Conservation (phyloP, 1,140 invertebrate species). For the Temnothorax curvispinosus region DNA sequence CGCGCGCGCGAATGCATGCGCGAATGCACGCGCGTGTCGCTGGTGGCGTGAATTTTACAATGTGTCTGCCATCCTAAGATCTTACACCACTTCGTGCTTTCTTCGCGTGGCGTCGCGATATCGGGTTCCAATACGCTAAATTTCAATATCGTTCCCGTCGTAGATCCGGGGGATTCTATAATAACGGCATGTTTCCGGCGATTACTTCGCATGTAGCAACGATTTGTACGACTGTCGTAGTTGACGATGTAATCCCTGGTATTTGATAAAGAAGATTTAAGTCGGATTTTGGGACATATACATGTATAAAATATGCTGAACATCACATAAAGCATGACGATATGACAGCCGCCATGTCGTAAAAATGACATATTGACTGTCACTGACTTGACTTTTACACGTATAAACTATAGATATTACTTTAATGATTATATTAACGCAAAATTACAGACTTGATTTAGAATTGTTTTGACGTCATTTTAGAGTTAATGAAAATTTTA, state of each 20-base stretch:
- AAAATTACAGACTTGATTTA: background rate
- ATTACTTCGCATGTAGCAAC: constrained; percentile 18
- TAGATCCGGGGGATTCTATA: constrained; percentile 59
- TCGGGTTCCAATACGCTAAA: constrained; percentile 19
- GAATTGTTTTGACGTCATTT: background rate
- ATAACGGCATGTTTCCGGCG: constrained; percentile 59
- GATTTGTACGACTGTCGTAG: background rate
- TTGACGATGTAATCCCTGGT: background rate
- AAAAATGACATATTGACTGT: background rate
- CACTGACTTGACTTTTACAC: background rate
- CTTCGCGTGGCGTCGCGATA: constrained; percentile 5
- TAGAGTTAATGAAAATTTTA: constrained; percentile 28
- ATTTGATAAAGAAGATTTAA: background rate
- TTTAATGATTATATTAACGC: background rate
- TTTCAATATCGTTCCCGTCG: constrained; percentile 62
- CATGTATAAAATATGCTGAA: background rate
- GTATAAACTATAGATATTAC: background rate
- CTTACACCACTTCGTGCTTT: background rate
- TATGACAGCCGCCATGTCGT: background rate
- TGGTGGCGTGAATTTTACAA: constrained; percentile 42
- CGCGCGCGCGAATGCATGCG: background rate
- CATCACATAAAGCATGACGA: background rate
- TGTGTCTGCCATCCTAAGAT: constrained; percentile 5
- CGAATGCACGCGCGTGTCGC: background rate
- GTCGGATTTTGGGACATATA: background rate